phyloP scores from a whole-genome alignment of 2,888 invertebrate genomes.

The Drosophila basisetae region DNA sequence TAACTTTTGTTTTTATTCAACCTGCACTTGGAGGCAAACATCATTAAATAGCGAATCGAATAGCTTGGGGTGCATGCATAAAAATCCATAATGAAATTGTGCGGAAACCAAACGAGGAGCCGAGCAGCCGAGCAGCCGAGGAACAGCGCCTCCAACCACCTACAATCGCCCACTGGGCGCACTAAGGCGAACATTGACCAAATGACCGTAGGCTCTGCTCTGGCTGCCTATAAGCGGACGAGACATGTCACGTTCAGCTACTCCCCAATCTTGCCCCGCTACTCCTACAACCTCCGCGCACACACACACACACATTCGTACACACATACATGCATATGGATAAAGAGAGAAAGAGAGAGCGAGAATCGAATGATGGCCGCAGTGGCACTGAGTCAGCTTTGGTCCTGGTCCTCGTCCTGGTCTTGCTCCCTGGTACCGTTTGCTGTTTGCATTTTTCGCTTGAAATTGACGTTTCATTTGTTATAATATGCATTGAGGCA shows the following conservation, averaged over 20 bases:
- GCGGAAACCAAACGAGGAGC: slow-evolving; percentile 45
- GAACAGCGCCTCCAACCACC: slow-evolving; percentile 10
- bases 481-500: slow-evolving; percentile 78
- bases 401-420: slow-evolving; percentile 1
- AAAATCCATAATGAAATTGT: slow-evolving; percentile 70
- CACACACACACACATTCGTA: neutral
- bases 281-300: neutral
- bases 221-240: slow-evolving; percentile 29
- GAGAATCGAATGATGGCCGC: slow-evolving; percentile 22
- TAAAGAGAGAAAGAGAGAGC: neutral
- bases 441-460: slow-evolving; percentile 64
- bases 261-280: neutral
- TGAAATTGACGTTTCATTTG: slow-evolving; percentile 81
- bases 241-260: slow-evolving; percentile 57
- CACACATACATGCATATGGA: neutral
- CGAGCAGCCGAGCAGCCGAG: neutral
- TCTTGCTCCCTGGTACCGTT: slow-evolving; percentile 19
- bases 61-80: slow-evolving; percentile 39
- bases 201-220: slow-evolving; percentile 34
- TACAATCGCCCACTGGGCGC: slow-evolving; percentile 6
- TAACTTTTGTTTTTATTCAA: neutral
- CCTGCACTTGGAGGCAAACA: slow-evolving; percentile 5
- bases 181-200: slow-evolving; percentile 22
- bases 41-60: slow-evolving; percentile 8
- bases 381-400: slow-evolving; percentile 24